Evolutionary conservation across 2,888 invertebrate species (phyloP).

Genomic region (Ennomos quercinarius): DNA sequence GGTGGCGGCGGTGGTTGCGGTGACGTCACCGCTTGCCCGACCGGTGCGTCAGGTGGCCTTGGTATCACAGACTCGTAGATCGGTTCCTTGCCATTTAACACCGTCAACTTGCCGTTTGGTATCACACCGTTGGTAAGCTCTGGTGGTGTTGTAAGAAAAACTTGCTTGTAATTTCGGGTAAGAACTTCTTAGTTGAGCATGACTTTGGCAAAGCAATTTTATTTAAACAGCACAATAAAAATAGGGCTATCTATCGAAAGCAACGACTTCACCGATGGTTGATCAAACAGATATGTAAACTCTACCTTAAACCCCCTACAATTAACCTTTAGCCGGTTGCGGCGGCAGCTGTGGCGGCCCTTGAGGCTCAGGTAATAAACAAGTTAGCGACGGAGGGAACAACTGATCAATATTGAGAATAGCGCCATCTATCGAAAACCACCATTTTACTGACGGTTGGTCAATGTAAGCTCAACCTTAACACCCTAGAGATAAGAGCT

Average conservation of each 20-base stretch:
- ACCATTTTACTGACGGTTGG: no score
- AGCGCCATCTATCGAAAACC: not conserved
- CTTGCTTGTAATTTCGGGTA: not conserved
- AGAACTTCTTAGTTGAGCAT: no score
- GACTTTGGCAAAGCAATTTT: no score
- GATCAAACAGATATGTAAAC: no score
- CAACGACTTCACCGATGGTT: no score
- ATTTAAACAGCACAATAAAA: no score
- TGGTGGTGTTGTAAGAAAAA: slow-evolving; percentile 64
- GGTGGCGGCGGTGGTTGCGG: slow-evolving; percentile 59
- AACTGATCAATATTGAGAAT: not conserved
- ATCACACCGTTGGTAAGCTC: slow-evolving; percentile 77
- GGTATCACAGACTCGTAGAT: slow-evolving; percentile 95
- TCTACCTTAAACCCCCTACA: no score
- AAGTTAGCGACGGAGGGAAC: not conserved
- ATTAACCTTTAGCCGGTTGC: no score
- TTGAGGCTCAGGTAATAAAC: not conserved
- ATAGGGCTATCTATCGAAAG: no score
- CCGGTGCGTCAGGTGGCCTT: slow-evolving; percentile 75
- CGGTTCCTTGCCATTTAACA: slow-evolving; percentile 87
- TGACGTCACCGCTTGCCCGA: slow-evolving; percentile 53
- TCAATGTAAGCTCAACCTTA: no score
- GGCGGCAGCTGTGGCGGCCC: no score
- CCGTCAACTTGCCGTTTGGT: slow-evolving; percentile 80
- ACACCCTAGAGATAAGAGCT: no score